Evolutionary conservation across 1,140 invertebrate genomes (phyloP).

Genomic region (Drosophila nikananu): DNA sequence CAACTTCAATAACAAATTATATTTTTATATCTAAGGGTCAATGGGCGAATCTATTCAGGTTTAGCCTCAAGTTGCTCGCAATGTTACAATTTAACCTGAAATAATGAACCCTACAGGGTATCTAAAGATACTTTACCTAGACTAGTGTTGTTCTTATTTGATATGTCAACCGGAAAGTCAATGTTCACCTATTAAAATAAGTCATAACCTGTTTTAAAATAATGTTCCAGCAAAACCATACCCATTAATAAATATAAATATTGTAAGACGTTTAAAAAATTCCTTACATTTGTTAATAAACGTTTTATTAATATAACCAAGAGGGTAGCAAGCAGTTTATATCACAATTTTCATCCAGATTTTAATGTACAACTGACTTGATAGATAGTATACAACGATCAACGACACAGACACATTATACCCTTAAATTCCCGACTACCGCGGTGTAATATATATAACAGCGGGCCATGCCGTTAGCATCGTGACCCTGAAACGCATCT

Average conservation of each 20-base stretch:
- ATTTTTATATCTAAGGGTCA: not conserved
- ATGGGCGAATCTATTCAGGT: not conserved
- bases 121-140: not conserved
- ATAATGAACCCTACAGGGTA: not conserved
- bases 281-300: not conserved
- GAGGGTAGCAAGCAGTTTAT: not conserved
- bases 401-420: constrained; percentile 12
- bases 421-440: constrained; percentile 19
- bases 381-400: not conserved
- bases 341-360: not conserved
- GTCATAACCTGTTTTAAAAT: not conserved
- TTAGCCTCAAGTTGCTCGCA: not conserved
- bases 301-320: not conserved
- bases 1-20: not conserved
- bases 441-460: constrained; percentile 12
- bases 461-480: constrained; percentile 24
- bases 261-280: too few species aligned
- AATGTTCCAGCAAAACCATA: not conserved
- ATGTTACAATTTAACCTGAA: not conserved
- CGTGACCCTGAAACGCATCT: constrained; percentile 70
- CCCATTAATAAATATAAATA: not conserved
- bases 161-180: not conserved
- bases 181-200: not conserved
- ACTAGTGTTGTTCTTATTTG: not conserved
- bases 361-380: not conserved